Conservation (phyloP, 2,113 vertebrate species). For the Syngnathus floridae region DNA sequence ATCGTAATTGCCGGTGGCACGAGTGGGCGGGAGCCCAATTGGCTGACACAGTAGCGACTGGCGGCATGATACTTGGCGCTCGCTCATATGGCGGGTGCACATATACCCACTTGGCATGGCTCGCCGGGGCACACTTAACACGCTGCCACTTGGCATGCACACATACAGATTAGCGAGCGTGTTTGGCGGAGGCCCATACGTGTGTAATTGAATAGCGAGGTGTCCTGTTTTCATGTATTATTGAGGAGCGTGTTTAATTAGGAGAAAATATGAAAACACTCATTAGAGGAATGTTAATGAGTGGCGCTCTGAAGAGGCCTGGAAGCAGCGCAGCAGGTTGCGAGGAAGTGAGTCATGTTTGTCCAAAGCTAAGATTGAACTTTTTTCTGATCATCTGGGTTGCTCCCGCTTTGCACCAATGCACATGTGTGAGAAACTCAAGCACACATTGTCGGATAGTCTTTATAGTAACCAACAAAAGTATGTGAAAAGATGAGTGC, state of each 20-base stretch:
- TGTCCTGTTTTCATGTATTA: slow-evolving; percentile 76
- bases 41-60: slow-evolving; percentile 42
- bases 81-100: slow-evolving; percentile 36
- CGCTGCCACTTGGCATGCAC: slow-evolving; percentile 51
- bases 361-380: slow-evolving; percentile 9
- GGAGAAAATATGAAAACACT: slow-evolving; percentile 74
- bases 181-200: slow-evolving; percentile 60
- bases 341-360: slow-evolving; percentile 33
- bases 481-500: slow-evolving; percentile 51
- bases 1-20: slow-evolving; percentile 31
- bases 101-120: slow-evolving; percentile 54
- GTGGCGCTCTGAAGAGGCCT: slow-evolving; percentile 63
- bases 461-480: slow-evolving; percentile 49
- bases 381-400: not conserved
- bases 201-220: slow-evolving; percentile 69
- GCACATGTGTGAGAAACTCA: slow-evolving; percentile 20
- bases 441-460: slow-evolving; percentile 32
- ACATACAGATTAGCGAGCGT: slow-evolving; percentile 52
- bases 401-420: slow-evolving; percentile 18
- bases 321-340: slow-evolving; percentile 36
- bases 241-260: slow-evolving; percentile 76
- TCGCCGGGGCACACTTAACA: slow-evolving; percentile 54
- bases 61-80: slow-evolving; percentile 50
- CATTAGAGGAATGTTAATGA: slow-evolving; percentile 78
- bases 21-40: slow-evolving; percentile 36